These are phyloP conservation scores for Melanerpes formicivorus DNA, from an alignment of 2,113 vertebrate genomes.

Conservation along the genomic window DNA sequence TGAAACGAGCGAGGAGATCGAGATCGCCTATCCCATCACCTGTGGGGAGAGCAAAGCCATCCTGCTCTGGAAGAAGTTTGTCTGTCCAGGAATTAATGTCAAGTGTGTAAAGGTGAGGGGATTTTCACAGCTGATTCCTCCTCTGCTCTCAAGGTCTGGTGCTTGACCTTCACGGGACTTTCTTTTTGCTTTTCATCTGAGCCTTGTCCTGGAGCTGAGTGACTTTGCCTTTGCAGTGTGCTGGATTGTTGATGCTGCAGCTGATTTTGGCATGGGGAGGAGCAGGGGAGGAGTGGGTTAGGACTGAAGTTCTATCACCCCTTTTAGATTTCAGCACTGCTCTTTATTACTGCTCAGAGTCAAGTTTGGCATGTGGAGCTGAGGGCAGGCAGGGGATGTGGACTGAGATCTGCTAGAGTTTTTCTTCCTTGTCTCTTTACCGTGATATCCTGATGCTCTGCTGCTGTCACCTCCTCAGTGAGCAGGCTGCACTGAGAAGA, in stretches of 20 bases:
- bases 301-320: neutral
- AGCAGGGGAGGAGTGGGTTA: neutral
- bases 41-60: slow-evolving; percentile 93
- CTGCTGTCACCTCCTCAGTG: neutral
- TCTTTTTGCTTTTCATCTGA: neutral
- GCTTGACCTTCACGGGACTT: neutral
- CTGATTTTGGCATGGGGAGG: neutral
- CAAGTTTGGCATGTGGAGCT: neutral
- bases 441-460: neutral
- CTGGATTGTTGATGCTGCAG: neutral
- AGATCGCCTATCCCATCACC: slow-evolving; percentile 94
- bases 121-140: neutral
- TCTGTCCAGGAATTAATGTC: slow-evolving; percentile 94
- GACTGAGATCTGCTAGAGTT: neutral
- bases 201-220: neutral
- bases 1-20: slow-evolving; percentile 83
- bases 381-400: neutral
- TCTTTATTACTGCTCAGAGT: neutral
- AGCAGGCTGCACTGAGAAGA: neutral
- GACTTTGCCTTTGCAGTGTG: neutral
- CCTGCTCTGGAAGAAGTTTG: slow-evolving; percentile 95
- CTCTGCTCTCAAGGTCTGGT: neutral
- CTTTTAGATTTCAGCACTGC: neutral
- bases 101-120: slow-evolving; percentile 90
- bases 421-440: neutral